phyloP scores from a whole-genome alignment of 2,113 vertebrate genomes.

The Chascanopsetta lugubris region DNA sequence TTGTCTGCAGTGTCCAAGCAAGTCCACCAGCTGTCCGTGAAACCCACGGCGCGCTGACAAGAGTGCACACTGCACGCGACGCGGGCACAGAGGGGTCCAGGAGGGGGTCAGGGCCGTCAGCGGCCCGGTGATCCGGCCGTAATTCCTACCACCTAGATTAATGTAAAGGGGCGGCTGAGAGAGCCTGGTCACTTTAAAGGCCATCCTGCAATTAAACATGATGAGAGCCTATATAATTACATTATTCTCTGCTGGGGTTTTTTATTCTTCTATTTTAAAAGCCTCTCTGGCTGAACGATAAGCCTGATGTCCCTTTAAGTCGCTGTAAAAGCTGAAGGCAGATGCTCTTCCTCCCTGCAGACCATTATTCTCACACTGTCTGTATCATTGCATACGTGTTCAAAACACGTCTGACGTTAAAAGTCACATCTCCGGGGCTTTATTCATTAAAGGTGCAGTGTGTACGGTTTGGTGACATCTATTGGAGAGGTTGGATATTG shows the following conservation, averaged over 20 bases:
- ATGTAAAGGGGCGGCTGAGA: constrained; percentile 11
- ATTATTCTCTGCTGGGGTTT: too few relatives aligned
- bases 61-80: constrained; percentile 33
- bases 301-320: not conserved
- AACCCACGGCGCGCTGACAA: constrained; percentile 32
- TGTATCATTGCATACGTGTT: not conserved
- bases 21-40: constrained; percentile 45
- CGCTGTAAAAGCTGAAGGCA: too few relatives aligned
- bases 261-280: not conserved
- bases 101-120: constrained; percentile 32
- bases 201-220: not conserved
- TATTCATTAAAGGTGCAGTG: too few relatives aligned
- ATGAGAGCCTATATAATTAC: not conserved
- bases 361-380: not conserved
- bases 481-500: too few relatives aligned
- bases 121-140: constrained; percentile 1
- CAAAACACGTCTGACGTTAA: not conserved
- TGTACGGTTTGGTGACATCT: too few relatives aligned
- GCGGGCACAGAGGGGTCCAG: constrained; percentile 15
- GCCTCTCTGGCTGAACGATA: not conserved
- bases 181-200: not conserved
- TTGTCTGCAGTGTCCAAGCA: constrained; percentile 22
- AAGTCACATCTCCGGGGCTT: not conserved
- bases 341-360: not conserved
- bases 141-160: constrained; percentile 2